phyloP scores from a whole-genome alignment of 2,797 vertebrate genomes.

The Catharus ustulatus region DNA sequence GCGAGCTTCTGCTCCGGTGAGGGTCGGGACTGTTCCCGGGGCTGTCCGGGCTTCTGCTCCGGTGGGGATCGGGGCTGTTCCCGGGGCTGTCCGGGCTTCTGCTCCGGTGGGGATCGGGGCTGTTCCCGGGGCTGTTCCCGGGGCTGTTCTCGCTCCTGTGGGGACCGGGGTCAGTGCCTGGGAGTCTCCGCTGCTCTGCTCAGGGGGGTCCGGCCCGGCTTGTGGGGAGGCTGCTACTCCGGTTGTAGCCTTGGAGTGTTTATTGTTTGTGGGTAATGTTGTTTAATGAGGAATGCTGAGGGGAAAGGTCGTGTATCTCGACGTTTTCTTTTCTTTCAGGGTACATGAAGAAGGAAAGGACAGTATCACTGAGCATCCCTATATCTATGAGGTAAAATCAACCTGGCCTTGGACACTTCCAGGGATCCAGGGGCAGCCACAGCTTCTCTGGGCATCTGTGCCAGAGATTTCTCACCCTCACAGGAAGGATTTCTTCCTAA shows the following conservation, averaged over 20 bases:
- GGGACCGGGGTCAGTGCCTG: background rate
- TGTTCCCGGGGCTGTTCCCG: background rate
- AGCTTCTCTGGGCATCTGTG: background rate
- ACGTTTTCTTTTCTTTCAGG: constrained; percentile 49
- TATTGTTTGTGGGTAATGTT: accelerated
- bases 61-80: background rate
- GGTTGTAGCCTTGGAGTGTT: accelerated
- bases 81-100: too few species aligned
- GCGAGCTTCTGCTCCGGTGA: background rate
- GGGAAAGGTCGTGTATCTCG: accelerated
- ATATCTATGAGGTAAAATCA: constrained; percentile 74
- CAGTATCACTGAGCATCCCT: background rate
- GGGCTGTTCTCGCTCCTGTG: background rate
- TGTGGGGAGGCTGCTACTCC: background rate
- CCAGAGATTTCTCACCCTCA: accelerated
- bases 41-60: background rate
- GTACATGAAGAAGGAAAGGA: constrained; percentile 64
- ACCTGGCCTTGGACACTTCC: accelerated
- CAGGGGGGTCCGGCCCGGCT: background rate
- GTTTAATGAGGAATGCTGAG: background rate
- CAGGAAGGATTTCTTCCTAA: background rate
- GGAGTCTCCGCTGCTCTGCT: background rate
- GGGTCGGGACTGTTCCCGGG: background rate
- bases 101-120: background rate
- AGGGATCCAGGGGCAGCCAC: background rate